phyloP scores from a whole-genome alignment of 2,113 vertebrate genomes.

The Engystomops pustulosus region DNA sequence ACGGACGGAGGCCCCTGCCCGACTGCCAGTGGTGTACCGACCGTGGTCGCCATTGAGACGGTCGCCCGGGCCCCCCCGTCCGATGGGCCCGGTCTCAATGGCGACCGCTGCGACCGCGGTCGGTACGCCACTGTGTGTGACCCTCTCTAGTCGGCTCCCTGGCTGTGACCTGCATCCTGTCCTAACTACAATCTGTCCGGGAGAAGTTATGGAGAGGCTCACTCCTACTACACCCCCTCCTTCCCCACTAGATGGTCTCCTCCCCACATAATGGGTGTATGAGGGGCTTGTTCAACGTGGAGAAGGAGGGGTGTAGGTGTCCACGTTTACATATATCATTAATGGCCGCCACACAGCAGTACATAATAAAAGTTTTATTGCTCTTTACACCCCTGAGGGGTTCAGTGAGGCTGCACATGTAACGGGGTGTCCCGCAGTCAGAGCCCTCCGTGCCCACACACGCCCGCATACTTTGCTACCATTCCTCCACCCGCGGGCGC shows the following conservation, averaged over 20 bases:
- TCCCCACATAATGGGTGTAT: not conserved
- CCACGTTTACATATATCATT: slow-evolving; percentile 29
- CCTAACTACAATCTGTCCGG: not conserved
- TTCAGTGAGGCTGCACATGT: too few species aligned
- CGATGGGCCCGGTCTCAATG: too few species aligned
- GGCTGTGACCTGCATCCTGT: not conserved
- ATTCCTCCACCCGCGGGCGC: not conserved
- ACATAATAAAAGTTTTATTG: not conserved
- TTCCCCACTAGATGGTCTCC: not conserved
- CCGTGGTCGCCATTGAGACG: too few species aligned
- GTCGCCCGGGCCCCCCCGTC: too few species aligned
- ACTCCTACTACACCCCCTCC: not conserved
- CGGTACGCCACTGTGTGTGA: not conserved
- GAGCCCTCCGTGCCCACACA: not conserved
- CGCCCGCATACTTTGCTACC: slow-evolving; percentile 3
- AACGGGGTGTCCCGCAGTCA: too few species aligned
- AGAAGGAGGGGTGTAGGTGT: not conserved
- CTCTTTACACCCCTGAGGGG: too few species aligned
- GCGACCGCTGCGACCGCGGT: too few species aligned
- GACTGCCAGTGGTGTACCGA: too few species aligned
- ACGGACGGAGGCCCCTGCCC: too few species aligned
- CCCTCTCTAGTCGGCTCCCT: too few species aligned
- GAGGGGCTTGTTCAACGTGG: not conserved
- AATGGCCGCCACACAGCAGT: not conserved
- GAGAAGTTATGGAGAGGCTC: not conserved